A percentile compares a stretch with the other conserved stretches of the same genome.
These are phyloP conservation scores for Trachymyrmex cornetzi DNA, from an alignment of 1,140 invertebrate species.

Conservation along the genomic window DNA sequence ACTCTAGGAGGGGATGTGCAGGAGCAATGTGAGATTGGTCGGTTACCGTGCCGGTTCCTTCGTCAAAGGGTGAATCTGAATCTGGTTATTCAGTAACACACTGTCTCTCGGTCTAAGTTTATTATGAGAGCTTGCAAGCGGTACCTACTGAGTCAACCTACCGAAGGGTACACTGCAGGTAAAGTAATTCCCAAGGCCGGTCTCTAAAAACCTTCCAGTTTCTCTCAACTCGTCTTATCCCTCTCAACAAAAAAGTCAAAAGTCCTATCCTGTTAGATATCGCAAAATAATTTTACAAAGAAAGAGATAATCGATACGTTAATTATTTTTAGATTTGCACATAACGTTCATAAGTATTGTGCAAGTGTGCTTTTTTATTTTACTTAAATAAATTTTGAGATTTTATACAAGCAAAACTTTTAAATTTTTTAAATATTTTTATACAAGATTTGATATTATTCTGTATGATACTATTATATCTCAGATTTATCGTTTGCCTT, in stretches of 20 bases:
- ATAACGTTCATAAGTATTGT: background rate
- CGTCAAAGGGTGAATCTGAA: constrained; percentile 86
- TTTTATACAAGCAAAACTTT: background rate
- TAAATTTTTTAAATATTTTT: background rate
- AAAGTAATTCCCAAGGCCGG: constrained; percentile 86
- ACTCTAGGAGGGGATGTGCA: constrained; percentile 85
- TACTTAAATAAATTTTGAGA: constrained; percentile 11
- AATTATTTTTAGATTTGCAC: background rate
- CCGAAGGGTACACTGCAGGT: constrained; percentile 86
- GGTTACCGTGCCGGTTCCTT: constrained; percentile 83
- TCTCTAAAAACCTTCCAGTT: constrained; percentile 75
- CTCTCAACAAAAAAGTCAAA: background rate
- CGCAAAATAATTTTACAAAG: constrained; percentile 23
- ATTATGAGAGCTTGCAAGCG: constrained; percentile 86
- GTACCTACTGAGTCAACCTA: constrained; percentile 85
- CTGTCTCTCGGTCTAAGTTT: constrained; percentile 86
- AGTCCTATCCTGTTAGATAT: background rate
- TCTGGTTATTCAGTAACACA: constrained; percentile 87
- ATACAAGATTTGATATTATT: background rate
- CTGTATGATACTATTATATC: background rate
- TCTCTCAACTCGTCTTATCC: background rate
- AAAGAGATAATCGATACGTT: background rate
- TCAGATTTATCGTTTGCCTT: background rate
- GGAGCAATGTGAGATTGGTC: constrained; percentile 84
- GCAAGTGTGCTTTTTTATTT: background rate